These are phyloP conservation scores for Aphidoletes aphidimyza DNA, from an alignment of 2,888 invertebrate species.

Conservation along the genomic window DNA sequence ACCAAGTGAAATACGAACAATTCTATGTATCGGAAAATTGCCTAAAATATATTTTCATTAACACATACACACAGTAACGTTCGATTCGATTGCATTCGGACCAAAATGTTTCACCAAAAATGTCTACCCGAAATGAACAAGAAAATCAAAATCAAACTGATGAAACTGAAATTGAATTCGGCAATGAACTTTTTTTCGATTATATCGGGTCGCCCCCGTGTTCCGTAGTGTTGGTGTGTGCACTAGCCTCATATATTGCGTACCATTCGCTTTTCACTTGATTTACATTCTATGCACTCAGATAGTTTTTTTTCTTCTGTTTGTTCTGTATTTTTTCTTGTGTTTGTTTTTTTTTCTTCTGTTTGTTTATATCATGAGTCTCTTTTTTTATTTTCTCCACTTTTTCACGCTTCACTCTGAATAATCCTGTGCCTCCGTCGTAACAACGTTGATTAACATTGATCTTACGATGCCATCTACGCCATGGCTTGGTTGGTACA, in stretches of 20 bases:
- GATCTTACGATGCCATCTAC: conserved; percentile 97
- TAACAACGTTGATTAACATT: conserved; percentile 97
- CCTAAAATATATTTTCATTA: not conserved
- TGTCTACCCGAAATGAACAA: not conserved
- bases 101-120: not conserved
- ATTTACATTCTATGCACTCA: too few relatives aligned
- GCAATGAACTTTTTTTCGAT: not conserved
- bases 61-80: not conserved
- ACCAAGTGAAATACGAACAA: not conserved
- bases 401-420: not conserved
- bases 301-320: too few relatives aligned
- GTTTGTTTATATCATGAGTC: not conserved
- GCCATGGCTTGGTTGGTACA: conserved; percentile 97
- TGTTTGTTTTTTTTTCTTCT: too few relatives aligned
- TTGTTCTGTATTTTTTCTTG: too few relatives aligned
- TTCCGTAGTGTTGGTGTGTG: not conserved
- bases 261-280: not conserved
- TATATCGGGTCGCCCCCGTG: too few relatives aligned
- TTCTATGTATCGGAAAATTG: not conserved
- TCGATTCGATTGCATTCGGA: not conserved
- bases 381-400: not conserved
- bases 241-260: not conserved
- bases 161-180: not conserved
- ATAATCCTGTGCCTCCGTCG: conserved; percentile 64
- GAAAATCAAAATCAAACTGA: not conserved